These are phyloP conservation scores for Drosophila subquinaria DNA, from an alignment of 2,888 invertebrate species.

Conservation along the genomic window DNA sequence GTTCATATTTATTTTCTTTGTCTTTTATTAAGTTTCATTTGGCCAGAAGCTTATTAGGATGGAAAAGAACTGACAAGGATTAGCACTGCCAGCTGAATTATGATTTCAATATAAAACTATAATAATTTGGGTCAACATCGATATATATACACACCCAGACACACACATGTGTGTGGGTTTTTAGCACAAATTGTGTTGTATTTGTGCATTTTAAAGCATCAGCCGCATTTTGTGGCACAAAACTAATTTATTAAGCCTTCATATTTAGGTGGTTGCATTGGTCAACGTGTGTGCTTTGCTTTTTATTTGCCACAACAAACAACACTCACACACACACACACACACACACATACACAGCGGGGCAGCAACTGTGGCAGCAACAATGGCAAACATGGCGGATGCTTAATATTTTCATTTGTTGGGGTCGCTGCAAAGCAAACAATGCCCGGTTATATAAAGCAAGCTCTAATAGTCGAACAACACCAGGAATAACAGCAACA, in stretches of 20 bases:
- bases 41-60: background rate
- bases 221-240: conserved; percentile 43
- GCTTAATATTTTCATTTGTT: conserved; percentile 24
- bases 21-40: background rate
- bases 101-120: conserved; percentile 10
- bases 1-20: background rate
- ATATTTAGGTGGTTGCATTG: conserved; percentile 48
- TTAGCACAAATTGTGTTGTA: conserved; percentile 37
- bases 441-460: conserved; percentile 48
- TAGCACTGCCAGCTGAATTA: conserved; percentile 9
- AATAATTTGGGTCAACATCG: conserved; percentile 9
- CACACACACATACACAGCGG: conserved; percentile 14
- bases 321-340: background rate
- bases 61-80: background rate
- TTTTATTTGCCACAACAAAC: conserved; percentile 34
- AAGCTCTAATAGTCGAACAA: conserved; percentile 51
- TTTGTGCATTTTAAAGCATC: conserved; percentile 37
- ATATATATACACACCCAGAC: background rate
- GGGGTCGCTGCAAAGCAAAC: conserved; percentile 39
- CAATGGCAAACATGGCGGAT: conserved; percentile 23
- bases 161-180: background rate
- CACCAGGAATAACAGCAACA: conserved; percentile 18
- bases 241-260: conserved; percentile 64
- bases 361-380: conserved; percentile 16
- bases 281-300: conserved; percentile 20